Base-by-base conservation (phyloP, 2,888 invertebrate species). In the Drosophila leonis region DNA sequence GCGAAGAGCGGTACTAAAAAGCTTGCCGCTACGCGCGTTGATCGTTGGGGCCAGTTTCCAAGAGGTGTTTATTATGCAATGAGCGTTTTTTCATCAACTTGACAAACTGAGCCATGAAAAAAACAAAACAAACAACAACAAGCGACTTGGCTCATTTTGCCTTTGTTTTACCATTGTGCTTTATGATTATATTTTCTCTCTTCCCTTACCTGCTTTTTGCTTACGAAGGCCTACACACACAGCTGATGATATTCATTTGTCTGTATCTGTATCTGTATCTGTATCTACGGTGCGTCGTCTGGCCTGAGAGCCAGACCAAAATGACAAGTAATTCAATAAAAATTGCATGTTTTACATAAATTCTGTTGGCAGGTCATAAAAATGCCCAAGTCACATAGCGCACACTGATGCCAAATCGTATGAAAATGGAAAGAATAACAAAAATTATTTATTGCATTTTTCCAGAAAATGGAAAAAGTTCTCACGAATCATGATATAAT, bases 51-150 rank as follows among this genome's bases (percentile, higher is more conserved):
- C 55, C 61, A 69, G 44, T 61, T 70, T 65, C 73, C 65, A 66
- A 72, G 76, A 83, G 88, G 88, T 91, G 91, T 86, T 92, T 92
- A 91, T 92, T 92, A 92, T 92, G 92, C 92, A 91, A 92, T 88
- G 69, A 84, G 75, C 92, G 90, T 92, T 83, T 79, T 79, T 85
- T 88, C 84, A 82, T 83, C 82, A 87, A 89, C 86, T 80, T 90
- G 84, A 83, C 88, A 87, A 87, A 80, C 78, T 65, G 73, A 86
- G 80, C 82, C 76, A 65, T 82, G 84, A 83, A 81, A 68, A 61
- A 65, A 37, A 54, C 15, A 29, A 48, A 24, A 54, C n/a, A n/a
- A 54, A 54, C 51, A 49, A 18, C 29, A 37, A 75, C 76, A 78
- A 82, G 69, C 72, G 70, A 68, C 83, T 68, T 75, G 70, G 24